Conservation (phyloP, 2,888 invertebrate species). For the Odontocolon sp. region DNA sequence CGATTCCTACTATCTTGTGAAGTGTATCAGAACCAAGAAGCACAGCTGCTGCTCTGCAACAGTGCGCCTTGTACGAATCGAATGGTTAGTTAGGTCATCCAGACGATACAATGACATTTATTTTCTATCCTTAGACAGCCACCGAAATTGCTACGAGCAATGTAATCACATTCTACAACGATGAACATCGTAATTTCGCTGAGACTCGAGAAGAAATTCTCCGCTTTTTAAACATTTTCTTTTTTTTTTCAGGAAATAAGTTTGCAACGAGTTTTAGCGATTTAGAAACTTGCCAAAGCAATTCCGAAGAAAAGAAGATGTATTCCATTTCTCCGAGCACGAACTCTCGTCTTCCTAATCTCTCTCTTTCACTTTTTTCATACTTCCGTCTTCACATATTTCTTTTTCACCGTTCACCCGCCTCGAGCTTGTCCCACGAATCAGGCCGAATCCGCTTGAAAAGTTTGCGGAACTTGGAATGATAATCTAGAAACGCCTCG, state of each 20-base stretch:
- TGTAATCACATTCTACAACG: not conserved
- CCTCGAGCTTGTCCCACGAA: conserved; percentile 32
- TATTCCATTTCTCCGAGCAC: not conserved
- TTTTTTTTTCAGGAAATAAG: not conserved
- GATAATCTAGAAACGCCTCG: conserved; percentile 36
- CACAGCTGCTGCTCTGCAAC: not conserved
- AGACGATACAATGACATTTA: conserved; percentile 19
- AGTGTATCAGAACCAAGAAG: not conserved
- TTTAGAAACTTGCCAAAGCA: too few relatives aligned
- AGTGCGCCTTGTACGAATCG: not conserved
- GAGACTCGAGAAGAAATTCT: not conserved
- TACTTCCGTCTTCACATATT: conserved; percentile 11
- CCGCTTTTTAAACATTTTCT: not conserved
- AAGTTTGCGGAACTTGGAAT: conserved; percentile 30
- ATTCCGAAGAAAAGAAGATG: too few relatives aligned
- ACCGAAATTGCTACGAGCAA: too few relatives aligned
- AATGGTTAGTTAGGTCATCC: not conserved
- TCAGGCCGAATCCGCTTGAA: conserved; percentile 23
- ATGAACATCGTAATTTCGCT: too few relatives aligned
- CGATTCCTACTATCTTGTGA: conserved; percentile 13
- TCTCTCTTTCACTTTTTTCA: not conserved
- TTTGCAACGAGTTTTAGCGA: not conserved
- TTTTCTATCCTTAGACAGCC: not conserved
- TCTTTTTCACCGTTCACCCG: conserved; percentile 21
- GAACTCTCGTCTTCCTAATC: not conserved